Evolutionary conservation across 2,797 vertebrate genomes (phyloP), one percentile per base, ranked within the genome.

Genomic region (Micropoecilia bifurca): DNA sequence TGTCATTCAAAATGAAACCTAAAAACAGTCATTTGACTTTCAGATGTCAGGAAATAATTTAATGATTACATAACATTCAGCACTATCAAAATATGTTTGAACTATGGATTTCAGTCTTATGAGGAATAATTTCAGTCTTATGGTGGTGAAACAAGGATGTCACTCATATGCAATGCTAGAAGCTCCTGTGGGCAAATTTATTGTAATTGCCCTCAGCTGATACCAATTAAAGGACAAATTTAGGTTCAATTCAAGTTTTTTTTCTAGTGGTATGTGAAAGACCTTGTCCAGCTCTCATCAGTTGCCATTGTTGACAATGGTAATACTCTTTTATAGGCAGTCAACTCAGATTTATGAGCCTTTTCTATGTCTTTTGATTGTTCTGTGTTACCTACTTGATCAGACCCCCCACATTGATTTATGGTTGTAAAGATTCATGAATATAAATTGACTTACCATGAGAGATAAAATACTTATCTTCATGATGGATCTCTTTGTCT

Each of bases 371-470:
- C 57, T 76, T 59, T 41, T 14, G 45, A 71, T 47, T 69, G 43
- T 0, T 48, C 76, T 4, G 47, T 74, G 57, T 80, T 77, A 47
- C 18, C 59, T 74, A 50, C 69, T 76, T 50, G 12, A 79, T 80
- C 53, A 61, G 12, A 71, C 14, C 45, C 75, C 76, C 79, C 30
- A 39, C 73, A 80, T 68, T 75, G 72, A 83, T 83, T 83, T 74
- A 28, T 72, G 30, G 50, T 80, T 0, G 0, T 75, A 81, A 83
- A 86, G 78, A 79, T 83, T 81, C 4, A 77, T 76, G 12, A 83
- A 79, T 89, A 73, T 80, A 33, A 80, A 69, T 8, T 73, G 55
- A 57, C 13, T 7, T 79, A 55, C 76, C 30, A 28, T 28, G 28
- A 72, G 7, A 25, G 59, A 77, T 80, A 74, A 68, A 80, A 61